Conservation (phyloP, 2,888 invertebrate genomes). For the Oeneis ivallda region DNA sequence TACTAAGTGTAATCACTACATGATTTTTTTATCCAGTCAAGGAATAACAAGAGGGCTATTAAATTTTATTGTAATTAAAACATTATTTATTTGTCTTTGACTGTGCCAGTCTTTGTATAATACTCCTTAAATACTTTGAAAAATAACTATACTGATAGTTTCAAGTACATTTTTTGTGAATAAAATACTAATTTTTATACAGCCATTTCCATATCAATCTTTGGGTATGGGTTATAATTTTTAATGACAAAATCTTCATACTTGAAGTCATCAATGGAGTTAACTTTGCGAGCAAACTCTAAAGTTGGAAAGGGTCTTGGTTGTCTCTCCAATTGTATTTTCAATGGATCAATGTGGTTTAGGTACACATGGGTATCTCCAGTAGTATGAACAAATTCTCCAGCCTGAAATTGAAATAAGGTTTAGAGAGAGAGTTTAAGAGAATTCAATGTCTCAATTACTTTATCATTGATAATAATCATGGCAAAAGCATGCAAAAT, state of each 20-base stretch:
- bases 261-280: conserved; percentile 92
- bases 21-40: too few relatives aligned
- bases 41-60: too few relatives aligned
- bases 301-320: conserved; percentile 93
- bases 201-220: conserved; percentile 96
- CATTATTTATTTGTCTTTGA: background rate
- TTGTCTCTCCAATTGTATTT: conserved; percentile 88
- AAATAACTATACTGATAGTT: background rate
- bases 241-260: conserved; percentile 92
- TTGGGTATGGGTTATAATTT: conserved; percentile 93
- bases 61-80: background rate
- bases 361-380: conserved; percentile 98
- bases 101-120: background rate
- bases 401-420: conserved; percentile 81
- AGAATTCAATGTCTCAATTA: background rate
- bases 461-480: too few relatives aligned
- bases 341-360: conserved; percentile 92
- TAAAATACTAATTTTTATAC: conserved; percentile 71
- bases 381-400: conserved; percentile 96
- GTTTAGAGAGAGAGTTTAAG: background rate
- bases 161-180: background rate
- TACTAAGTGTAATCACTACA: too few relatives aligned
- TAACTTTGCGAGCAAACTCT: conserved; percentile 86
- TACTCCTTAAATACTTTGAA: background rate
- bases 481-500: too few relatives aligned